A percentile compares a stretch with the other conserved stretches of the same genome.
phyloP scores from a whole-genome alignment of 1,140 invertebrate species.

The Drosophila albomicans region DNA sequence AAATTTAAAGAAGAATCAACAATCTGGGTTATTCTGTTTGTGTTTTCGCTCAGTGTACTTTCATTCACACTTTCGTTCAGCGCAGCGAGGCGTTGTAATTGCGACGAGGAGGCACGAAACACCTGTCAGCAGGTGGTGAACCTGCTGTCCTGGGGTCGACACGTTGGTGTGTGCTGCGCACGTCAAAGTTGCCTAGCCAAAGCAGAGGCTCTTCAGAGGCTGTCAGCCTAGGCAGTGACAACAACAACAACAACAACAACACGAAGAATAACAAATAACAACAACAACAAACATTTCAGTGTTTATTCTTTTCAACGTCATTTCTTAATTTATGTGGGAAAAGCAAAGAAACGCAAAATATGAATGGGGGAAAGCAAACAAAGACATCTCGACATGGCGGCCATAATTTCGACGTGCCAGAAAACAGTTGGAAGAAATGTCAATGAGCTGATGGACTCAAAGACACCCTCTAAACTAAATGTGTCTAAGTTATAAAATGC shows the following conservation, averaged over 20 bases:
- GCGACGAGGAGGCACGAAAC: conserved; percentile 55
- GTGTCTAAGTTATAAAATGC: too few relatives aligned
- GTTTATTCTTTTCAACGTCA: conserved; percentile 73
- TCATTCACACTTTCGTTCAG: conserved; percentile 4
- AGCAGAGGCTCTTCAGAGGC: conserved; percentile 46
- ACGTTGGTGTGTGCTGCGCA: neutral
- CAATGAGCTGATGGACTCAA: neutral
- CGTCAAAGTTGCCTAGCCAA: conserved; percentile 34
- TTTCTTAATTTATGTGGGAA: conserved; percentile 79
- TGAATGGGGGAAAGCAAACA: conserved; percentile 65
- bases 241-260: conserved; percentile 37
- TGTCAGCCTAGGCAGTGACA: conserved; percentile 46
- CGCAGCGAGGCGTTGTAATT: conserved; percentile 71
- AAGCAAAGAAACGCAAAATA: conserved; percentile 58
- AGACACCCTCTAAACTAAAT: conserved; percentile 6
- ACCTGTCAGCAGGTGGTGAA: conserved; percentile 67
- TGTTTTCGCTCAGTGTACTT: conserved; percentile 22
- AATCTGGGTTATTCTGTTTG: neutral
- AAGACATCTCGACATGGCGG: conserved; percentile 50
- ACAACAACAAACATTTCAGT: conserved; percentile 35
- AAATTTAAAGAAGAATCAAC: neutral
- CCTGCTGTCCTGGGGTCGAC: conserved; percentile 10
- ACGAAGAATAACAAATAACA: conserved; percentile 20
- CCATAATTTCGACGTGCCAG: conserved; percentile 52
- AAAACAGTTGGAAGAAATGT: neutral